These are phyloP conservation scores for Litoditis marina DNA, from an alignment of 2,888 invertebrate genomes.

Conservation along the genomic window DNA sequence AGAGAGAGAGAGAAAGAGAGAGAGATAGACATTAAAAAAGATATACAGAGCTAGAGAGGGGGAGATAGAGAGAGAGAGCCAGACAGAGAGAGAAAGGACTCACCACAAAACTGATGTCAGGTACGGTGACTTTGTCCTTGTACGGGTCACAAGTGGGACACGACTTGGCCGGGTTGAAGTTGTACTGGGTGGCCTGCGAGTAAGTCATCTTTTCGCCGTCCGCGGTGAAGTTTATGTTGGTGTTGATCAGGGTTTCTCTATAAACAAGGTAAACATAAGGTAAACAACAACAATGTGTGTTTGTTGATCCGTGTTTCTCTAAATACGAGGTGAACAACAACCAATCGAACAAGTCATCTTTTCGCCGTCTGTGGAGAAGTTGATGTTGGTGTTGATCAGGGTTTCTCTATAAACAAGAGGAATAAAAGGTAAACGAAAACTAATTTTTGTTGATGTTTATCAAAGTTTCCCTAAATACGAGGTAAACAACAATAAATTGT, in stretches of 20 bases:
- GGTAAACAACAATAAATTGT: too few relatives aligned
- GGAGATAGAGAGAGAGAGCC: too few relatives aligned
- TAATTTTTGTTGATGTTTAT: too few relatives aligned
- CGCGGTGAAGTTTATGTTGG: slow-evolving; percentile 21
- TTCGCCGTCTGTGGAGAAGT: slow-evolving; percentile 28
- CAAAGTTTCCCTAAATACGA: too few relatives aligned
- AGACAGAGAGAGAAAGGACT: slow-evolving; percentile 4
- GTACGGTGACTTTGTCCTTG: slow-evolving; percentile 40
- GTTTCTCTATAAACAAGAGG: slow-evolving; percentile 29
- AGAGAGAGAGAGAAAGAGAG: too few relatives aligned
- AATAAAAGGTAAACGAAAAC: too few relatives aligned
- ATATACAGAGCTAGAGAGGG: too few relatives aligned
- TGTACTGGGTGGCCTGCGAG: slow-evolving; percentile 31
- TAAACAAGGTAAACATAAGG: too few relatives aligned
- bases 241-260: slow-evolving; percentile 39
- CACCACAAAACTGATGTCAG: slow-evolving; percentile 40
- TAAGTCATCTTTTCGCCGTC: slow-evolving; percentile 38
- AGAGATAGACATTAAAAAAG: too few relatives aligned
- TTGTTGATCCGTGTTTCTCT: background rate
- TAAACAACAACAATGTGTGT: background rate
- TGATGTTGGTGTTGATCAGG: slow-evolving; percentile 29
- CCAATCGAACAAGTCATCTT: slow-evolving; percentile 37
- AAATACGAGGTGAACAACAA: background rate
- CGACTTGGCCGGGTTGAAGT: slow-evolving; percentile 36
- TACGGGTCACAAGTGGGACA: slow-evolving; percentile 43